Conservation (phyloP, 2,888 invertebrate species). For the Dusona sp. region DNA sequence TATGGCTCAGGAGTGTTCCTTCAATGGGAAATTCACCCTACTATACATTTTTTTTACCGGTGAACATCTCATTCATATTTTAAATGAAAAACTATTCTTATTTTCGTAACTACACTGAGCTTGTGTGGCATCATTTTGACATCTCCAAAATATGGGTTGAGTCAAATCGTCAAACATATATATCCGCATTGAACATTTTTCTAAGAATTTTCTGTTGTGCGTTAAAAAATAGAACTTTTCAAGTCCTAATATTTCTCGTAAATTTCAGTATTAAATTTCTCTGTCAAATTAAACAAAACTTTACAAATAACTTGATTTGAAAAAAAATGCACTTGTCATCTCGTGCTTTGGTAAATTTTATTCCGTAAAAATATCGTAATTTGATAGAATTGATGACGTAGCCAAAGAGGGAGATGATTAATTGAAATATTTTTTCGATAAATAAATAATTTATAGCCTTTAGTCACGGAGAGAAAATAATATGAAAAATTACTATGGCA, state of each 20-base stretch:
- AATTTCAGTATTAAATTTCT: neutral
- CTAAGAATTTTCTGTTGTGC: neutral
- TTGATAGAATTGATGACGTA: neutral
- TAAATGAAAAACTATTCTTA: neutral
- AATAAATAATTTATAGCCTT: too few species aligned
- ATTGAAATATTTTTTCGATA: neutral
- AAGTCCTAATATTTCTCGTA: neutral
- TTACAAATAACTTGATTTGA: too few species aligned
- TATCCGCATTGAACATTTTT: neutral
- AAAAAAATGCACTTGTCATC: neutral
- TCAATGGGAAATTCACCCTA: too few species aligned
- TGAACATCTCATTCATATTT: neutral
- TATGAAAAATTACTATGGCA: too few species aligned
- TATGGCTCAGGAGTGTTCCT: too few species aligned
- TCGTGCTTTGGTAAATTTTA: neutral
- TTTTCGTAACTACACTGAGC: neutral
- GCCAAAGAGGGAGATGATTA: neutral
- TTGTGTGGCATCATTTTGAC: neutral
- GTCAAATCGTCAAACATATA: neutral
- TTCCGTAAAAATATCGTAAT: neutral
- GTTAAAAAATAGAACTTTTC: neutral
- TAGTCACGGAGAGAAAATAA: too few species aligned
- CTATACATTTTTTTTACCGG: neutral
- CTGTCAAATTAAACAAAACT: too few species aligned
- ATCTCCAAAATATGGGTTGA: neutral